Evolutionary conservation across 2,113 vertebrate genomes (phyloP).

Genomic region (Perca fluviatilis): DNA sequence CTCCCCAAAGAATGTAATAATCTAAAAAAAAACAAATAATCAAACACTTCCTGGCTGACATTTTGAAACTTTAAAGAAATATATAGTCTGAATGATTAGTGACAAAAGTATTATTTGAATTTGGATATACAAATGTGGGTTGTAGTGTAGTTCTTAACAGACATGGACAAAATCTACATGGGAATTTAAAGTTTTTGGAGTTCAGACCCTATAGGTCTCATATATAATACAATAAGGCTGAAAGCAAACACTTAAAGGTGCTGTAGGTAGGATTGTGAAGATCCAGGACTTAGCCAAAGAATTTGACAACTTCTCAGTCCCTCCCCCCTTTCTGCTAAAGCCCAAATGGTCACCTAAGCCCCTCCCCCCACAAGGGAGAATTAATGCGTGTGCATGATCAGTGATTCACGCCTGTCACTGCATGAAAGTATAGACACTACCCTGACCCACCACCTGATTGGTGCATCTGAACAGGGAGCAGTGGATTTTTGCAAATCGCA

Average conservation of each 20-base stretch:
- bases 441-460: too few species aligned
- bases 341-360: too few species aligned
- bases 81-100: neutral
- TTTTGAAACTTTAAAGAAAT: neutral
- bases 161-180: conserved; percentile 4
- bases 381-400: too few species aligned
- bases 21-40: neutral
- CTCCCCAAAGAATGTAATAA: neutral
- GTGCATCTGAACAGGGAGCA: too few species aligned
- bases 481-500: too few species aligned
- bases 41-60: conserved; percentile 1
- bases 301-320: too few species aligned
- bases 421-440: too few species aligned
- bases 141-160: neutral
- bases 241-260: neutral
- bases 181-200: neutral
- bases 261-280: too few species aligned
- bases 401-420: too few species aligned
- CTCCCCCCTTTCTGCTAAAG: too few species aligned
- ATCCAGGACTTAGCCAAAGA: too few species aligned
- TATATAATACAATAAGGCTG: neutral
- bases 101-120: conserved; percentile 5
- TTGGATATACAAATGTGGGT: conserved; percentile 27
- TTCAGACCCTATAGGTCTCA: conserved; percentile 4
- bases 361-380: too few species aligned